Base-by-base conservation (phyloP, 2,113 vertebrate species). In the Tympanuchus pallidicinctus region DNA sequence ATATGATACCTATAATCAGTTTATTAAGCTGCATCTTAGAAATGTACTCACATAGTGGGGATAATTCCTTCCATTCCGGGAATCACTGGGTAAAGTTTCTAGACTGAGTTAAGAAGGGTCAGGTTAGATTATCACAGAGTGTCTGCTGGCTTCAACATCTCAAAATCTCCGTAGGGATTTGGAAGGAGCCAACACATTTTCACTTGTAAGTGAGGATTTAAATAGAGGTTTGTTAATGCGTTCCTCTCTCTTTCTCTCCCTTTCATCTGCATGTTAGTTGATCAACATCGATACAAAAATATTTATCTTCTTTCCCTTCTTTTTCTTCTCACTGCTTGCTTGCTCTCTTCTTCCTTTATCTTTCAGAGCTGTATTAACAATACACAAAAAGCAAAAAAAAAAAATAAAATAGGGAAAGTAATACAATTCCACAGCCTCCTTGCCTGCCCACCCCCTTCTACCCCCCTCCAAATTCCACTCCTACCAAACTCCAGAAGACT, bases 161-260 rank as follows among this genome's bases (percentile, higher is more conserved):
- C 93, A 75, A 65, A 92, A 96, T 85, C 95, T 90, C 93, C 4
- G 12, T 1, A 82, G 80, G 94, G 96, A 96, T 96, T 96, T 96
- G 94, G 87, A 76, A 95, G 92, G 89, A 96, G 95, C 75, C 95
- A 94, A 96, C 95, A 77, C 84, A 96, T 96, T 96, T 96, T 93
- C 95, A 96, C 96, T 95, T 96, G 92, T 20, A 94, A 96, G 82
- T 47, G 36, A 43, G 92, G 84, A 88, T 92, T 96, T 50, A 89
- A 93, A 85, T 54, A 82, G 71, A 88, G 81, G 40, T 92, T 82
- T 82, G 71, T 56, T 72, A 90, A 52, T 0, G 1, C 22, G 56
- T 48, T 88, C 20, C 57, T 43, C 59, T 84, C 77, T 52, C 63
- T 42, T 57, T 88, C 42, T 47, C 40, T 56, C 34, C n/a, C 66